Evolutionary conservation across 2,797 vertebrate genomes (phyloP).

Genomic region (Siniperca obscura): DNA sequence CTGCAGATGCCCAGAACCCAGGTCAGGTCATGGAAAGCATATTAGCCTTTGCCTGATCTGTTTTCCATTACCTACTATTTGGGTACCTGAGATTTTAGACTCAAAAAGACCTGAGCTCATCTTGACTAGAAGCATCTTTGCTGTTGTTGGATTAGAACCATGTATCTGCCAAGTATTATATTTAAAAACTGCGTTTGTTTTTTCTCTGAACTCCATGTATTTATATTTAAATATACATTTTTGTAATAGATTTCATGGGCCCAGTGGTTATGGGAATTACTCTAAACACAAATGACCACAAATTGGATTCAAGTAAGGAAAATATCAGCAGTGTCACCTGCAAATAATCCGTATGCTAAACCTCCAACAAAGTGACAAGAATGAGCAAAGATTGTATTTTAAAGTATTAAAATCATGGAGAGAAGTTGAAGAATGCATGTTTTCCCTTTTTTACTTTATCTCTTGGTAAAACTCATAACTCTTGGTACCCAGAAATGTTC

Average conservation of each 20-base stretch:
- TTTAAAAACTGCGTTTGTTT: not conserved
- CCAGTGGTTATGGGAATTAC: not conserved
- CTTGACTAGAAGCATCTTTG: not conserved
- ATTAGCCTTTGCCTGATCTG: not conserved
- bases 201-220: not conserved
- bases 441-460: not conserved
- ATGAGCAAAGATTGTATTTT: not conserved
- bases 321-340: not conserved
- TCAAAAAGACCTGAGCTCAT: not conserved
- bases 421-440: not conserved
- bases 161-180: not conserved
- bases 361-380: not conserved
- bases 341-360: not conserved
- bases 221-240: not conserved
- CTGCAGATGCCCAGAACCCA: not conserved
- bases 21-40: not conserved
- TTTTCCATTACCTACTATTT: not conserved
- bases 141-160: conserved; percentile 5
- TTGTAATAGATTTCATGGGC: not conserved
- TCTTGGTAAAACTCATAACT: too few relatives aligned
- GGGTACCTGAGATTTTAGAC: not conserved
- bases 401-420: not conserved
- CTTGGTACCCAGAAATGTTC: not conserved
- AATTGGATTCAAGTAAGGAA: not conserved
- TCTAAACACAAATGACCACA: not conserved